Base-by-base conservation (phyloP, 2,113 vertebrate genomes). In the Columba livia region DNA sequence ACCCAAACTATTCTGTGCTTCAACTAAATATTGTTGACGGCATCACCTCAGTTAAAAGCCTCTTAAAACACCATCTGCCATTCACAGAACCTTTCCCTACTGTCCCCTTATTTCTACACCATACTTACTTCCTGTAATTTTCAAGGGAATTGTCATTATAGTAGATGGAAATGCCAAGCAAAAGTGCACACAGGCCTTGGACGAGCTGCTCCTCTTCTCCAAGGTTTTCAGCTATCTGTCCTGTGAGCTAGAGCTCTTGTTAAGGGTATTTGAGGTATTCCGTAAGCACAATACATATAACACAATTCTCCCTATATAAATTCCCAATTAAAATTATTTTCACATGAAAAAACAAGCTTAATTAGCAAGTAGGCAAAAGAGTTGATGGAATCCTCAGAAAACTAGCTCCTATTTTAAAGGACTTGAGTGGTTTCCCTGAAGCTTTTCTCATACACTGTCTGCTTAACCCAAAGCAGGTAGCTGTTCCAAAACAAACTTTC, bases 111-210 rank as follows among this genome's bases (percentile, higher is more conserved):
- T 4, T 56, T 19, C 47, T 58, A 6, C 16, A 7, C 5, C 61
- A 23, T 69, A 97, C 98, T 96, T 98, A 99, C 99, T 99, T 99
- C 88, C 98, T 99, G 74, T 98, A 99, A 95, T 98, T 99, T 96
- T 99, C 99, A 54, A 99, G 98, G 4, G 99, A 99, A 95, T 99
- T 99, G 98, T 99, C 99, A 3, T 99, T 99, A 97, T 99, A 99
- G 96, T 99, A 99, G 97, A 99, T 99, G 51, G 99, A 99, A 96
- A 99, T 99, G 67, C 99, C 99, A 71, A 99, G 98, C 50, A 99
- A 87, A 60, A 99, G 98, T 0, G 99, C 99, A 90, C 99, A 99
- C 42, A 99, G 96, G 77, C 99, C 99, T 98, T 99, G 99, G 36
- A 99, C 99, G 28, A 99, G 98, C 90, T 99, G 97, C 58, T 99